phyloP scores from a whole-genome alignment of 2,888 invertebrate genomes.

The Ectemnius lituratus region DNA sequence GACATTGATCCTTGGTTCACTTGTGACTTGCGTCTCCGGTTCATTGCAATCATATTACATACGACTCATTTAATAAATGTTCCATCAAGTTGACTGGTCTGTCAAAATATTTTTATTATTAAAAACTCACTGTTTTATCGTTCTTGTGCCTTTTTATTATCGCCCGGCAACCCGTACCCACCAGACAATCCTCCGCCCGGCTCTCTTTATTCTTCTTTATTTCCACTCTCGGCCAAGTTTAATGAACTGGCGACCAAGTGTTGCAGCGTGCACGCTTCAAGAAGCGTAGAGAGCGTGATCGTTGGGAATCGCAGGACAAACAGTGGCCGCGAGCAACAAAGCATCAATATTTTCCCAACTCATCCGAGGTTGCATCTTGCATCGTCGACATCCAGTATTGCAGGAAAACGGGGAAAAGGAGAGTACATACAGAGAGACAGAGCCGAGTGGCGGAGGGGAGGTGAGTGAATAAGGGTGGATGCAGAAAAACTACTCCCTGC shows the following conservation, averaged over 20 bases:
- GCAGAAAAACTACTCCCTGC: slow-evolving; percentile 57
- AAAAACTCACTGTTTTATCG: slow-evolving; percentile 77
- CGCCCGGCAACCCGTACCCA: not conserved
- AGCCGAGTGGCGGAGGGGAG: slow-evolving; percentile 23
- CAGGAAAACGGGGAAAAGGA: slow-evolving; percentile 42
- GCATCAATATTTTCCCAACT: slow-evolving; percentile 63
- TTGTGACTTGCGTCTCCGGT: slow-evolving; percentile 52
- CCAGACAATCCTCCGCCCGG: too few relatives aligned
- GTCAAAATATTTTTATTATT: slow-evolving; percentile 78
- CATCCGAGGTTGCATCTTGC: slow-evolving; percentile 70
- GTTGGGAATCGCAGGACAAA: slow-evolving; percentile 35
- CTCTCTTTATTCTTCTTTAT: not conserved
- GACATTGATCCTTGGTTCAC: slow-evolving; percentile 53
- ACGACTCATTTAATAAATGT: slow-evolving; percentile 66
- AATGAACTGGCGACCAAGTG: too few relatives aligned
- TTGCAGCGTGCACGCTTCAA: slow-evolving; percentile 14
- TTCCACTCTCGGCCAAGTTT: too few relatives aligned
- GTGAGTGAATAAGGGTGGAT: slow-evolving; percentile 38
- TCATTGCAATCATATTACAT: slow-evolving; percentile 66
- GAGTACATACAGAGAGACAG: slow-evolving; percentile 29
- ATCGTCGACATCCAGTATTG: slow-evolving; percentile 46
- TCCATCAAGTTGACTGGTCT: slow-evolving; percentile 67
- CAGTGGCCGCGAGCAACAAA: slow-evolving; percentile 46
- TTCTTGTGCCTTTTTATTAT: slow-evolving; percentile 53
- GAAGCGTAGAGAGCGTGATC: slow-evolving; percentile 37